phyloP scores from a whole-genome alignment of 2,888 invertebrate genomes.

The Glyphotaelius pellucidus region DNA sequence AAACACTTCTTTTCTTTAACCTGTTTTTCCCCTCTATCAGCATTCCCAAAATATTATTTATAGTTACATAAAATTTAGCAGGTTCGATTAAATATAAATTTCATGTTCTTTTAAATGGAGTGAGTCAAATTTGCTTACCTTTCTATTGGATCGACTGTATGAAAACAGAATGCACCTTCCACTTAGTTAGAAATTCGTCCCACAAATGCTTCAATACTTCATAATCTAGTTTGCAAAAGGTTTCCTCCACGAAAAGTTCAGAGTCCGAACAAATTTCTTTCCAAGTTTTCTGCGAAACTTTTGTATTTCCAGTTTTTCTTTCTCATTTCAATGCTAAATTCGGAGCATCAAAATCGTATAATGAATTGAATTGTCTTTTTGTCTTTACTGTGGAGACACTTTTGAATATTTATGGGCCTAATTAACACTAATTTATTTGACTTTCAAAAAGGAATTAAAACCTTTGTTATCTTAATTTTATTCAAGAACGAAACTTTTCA shows the following conservation, averaged over 20 bases:
- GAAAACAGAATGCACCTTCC: neutral
- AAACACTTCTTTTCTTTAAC: too few relatives aligned
- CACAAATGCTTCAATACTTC: slow-evolving; percentile 18
- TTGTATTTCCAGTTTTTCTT: slow-evolving; percentile 36
- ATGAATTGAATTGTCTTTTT: slow-evolving; percentile 25
- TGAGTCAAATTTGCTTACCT: neutral
- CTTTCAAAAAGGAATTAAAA: neutral
- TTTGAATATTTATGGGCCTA: neutral
- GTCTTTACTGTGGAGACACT: neutral
- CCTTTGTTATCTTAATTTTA: neutral
- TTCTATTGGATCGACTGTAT: neutral
- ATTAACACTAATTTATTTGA: neutral
- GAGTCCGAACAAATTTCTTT: neutral
- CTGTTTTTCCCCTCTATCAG: too few relatives aligned
- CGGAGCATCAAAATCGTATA: neutral
- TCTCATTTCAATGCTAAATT: slow-evolving; percentile 20
- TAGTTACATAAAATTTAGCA: neutral
- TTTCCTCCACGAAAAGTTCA: neutral
- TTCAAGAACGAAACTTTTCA: neutral
- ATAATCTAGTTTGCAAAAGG: neutral
- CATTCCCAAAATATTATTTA: neutral
- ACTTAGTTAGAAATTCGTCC: neutral
- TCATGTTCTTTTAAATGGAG: neutral
- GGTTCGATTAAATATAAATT: too few relatives aligned
- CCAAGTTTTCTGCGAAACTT: neutral